Conservation (phyloP, 2,888 invertebrate species). For the Alcis repandata region DNA sequence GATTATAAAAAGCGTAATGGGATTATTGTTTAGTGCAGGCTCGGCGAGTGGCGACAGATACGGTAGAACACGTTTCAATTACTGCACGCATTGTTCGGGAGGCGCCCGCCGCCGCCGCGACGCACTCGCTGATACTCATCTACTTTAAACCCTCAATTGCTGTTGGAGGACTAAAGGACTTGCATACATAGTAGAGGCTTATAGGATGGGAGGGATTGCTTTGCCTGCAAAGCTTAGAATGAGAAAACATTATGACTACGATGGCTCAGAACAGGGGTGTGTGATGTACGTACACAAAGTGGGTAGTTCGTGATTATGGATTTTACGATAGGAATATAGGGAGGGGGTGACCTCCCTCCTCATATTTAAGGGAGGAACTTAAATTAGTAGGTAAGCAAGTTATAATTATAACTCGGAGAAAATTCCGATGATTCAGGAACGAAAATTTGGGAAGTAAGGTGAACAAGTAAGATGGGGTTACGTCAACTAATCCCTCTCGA, state of each 20-base stretch:
- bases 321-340: no score
- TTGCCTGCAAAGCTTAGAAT: background rate
- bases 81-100: conserved; percentile 68
- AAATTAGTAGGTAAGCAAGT: no score
- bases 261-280: no score
- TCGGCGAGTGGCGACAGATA: conserved; percentile 58
- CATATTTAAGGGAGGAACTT: no score
- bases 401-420: no score
- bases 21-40: conserved; percentile 72
- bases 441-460: background rate
- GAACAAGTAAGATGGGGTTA: background rate
- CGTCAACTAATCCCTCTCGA: background rate
- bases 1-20: conserved; percentile 79
- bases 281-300: no score
- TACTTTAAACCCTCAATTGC: conserved; percentile 34
- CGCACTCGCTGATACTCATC: conserved; percentile 41
- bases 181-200: conserved; percentile 11
- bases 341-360: no score
- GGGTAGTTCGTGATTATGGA: no score
- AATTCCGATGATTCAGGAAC: no score
- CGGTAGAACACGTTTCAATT: conserved; percentile 76
- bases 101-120: conserved; percentile 41
- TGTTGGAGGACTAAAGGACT: conserved; percentile 17
- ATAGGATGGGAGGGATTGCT: conserved; percentile 1
- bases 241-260: background rate